A percentile compares a stretch with the other conserved stretches of the same genome.
These are phyloP conservation scores for Metopolophium dirhodum DNA, from an alignment of 1,140 invertebrate genomes.

Conservation along the genomic window DNA sequence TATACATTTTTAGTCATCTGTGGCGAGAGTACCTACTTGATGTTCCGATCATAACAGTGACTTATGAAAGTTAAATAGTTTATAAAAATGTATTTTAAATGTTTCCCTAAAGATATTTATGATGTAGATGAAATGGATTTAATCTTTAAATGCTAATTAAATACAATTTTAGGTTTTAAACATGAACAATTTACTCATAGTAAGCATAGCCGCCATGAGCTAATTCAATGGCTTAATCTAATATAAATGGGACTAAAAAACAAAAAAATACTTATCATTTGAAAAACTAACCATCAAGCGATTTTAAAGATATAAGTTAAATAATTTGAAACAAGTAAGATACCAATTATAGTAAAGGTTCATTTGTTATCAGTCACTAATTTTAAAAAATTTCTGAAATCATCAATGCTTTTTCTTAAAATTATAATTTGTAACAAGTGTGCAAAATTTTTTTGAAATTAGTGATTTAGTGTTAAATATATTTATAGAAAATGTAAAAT, in stretches of 20 bases:
- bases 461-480: too few species aligned
- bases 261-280: neutral
- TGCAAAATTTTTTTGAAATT: too few species aligned
- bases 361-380: too few species aligned
- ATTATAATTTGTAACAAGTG: too few species aligned
- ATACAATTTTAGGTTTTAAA: neutral
- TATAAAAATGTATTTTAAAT: neutral
- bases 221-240: neutral
- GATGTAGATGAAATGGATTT: neutral
- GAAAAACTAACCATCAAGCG: neutral
- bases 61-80: neutral
- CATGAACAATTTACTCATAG: neutral
- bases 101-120: neutral
- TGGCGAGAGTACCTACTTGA: neutral
- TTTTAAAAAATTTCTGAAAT: too few species aligned
- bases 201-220: neutral
- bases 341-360: neutral
- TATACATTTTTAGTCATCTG: neutral
- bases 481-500: too few species aligned
- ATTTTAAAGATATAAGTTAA: neutral
- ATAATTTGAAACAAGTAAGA: neutral
- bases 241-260: neutral
- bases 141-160: neutral
- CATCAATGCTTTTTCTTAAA: too few species aligned
- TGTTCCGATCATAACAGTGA: neutral